A percentile compares a stretch with the other conserved stretches of the same genome.
phyloP scores from a whole-genome alignment of 2,797 vertebrate species.

The Crocidura indochinensis region DNA sequence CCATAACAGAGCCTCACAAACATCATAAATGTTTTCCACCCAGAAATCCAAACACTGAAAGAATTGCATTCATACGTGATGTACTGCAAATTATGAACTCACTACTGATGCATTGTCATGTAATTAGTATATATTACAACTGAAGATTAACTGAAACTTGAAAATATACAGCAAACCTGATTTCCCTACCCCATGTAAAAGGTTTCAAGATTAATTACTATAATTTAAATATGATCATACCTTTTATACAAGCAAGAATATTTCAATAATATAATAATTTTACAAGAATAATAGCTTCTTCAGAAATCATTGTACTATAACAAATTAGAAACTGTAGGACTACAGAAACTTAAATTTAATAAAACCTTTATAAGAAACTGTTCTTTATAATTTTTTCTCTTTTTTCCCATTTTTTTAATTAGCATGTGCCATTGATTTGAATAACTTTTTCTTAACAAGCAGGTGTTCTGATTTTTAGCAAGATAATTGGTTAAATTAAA shows the following conservation, averaged over 20 bases:
- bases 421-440: background rate
- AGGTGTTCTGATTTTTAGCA: constrained; percentile 38
- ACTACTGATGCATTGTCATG: background rate
- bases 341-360: constrained; percentile 17
- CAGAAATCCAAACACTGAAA: constrained; percentile 27
- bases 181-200: too few relatives aligned
- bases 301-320: constrained; percentile 14
- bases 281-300: constrained; percentile 1
- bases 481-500: constrained; percentile 46
- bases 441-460: background rate
- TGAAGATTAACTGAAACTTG: constrained; percentile 12
- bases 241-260: constrained; percentile 55
- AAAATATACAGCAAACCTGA: too few relatives aligned
- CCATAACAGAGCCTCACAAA: background rate
- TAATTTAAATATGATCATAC: background rate
- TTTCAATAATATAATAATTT: constrained; percentile 9
- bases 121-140: background rate
- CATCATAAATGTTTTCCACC: background rate
- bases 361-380: constrained; percentile 4
- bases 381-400: constrained; percentile 19
- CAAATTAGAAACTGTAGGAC: background rate
- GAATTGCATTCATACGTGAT: background rate
- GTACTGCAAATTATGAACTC: constrained; percentile 26
- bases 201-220: background rate
- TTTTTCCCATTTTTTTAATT: constrained; percentile 39